Base-by-base conservation (phyloP, 1,140 invertebrate genomes). In the Bombus superbus region DNA sequence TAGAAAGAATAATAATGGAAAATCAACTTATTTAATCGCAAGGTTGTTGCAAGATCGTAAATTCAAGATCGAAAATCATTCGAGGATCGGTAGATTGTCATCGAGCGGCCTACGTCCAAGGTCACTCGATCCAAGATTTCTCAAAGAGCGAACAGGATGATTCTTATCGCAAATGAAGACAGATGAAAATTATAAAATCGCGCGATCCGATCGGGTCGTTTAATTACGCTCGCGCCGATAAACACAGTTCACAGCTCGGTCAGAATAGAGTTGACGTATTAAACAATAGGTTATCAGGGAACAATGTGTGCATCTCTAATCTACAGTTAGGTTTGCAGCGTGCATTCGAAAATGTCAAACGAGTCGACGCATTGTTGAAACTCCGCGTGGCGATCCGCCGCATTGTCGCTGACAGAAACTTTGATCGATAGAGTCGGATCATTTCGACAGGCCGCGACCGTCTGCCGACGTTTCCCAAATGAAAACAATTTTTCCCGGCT, bases 261-360 rank as follows among this genome's bases (percentile, higher is more conserved):
- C 69, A 66, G 40, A 71, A 1, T 53, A 53, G 18, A 53, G 79
- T 83, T 86, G 82, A 86, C 59, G 79, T 72, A 89, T 87, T 87
- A 90, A 91, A 92, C 91, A 92, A 92, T 92, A 86, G 86, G 84
- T 81, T 85, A 89, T 83, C 78, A 80, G 66, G 62, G 86, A 86
- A 92, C 92, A 92, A 92, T 93, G 88, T 82, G 86, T 35, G 72
- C 74, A 73, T 83, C 86, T 69, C 76, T 92, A 91, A 92, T 88
- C 85, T 88, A 85, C 85, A 86, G 89, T 91, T 90, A 88, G 89
- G 81, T 86, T 87, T 77, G 77, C 68, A 88, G 62, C 82, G 79
- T 59, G 77, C 83, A 87, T 88, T 90, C 87, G 91, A 91, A 92
- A 91, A 89, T 89, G 86, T 90, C 89, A 80, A 73, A 72, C 83